phyloP scores from a whole-genome alignment of 2,888 invertebrate species.

The Apotomis betuletana region DNA sequence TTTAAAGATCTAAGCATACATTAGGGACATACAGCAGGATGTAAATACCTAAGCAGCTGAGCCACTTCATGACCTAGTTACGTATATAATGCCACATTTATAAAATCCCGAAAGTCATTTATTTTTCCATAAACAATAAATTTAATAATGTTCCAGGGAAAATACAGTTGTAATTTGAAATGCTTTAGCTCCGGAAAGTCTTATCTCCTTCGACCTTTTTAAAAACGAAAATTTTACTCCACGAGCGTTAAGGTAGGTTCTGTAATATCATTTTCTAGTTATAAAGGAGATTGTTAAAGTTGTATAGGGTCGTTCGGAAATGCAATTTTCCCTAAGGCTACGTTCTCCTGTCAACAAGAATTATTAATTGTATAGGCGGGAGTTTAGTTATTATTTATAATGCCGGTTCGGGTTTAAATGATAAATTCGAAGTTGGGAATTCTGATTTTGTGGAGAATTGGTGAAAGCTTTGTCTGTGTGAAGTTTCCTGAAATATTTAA shows the following conservation, averaged over 20 bases:
- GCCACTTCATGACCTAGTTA: not conserved
- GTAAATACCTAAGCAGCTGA: not conserved
- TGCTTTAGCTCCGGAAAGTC: not conserved
- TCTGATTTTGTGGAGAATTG: not conserved
- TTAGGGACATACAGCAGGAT: too few relatives aligned
- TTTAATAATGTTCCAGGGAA: constrained; percentile 7
- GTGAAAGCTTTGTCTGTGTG: too few relatives aligned
- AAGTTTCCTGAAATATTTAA: too few relatives aligned
- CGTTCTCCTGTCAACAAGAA: constrained; percentile 24
- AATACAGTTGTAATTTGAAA: constrained; percentile 6
- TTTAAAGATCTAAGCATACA: too few relatives aligned
- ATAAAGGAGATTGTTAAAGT: constrained; percentile 3
- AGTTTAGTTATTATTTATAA: constrained; percentile 26
- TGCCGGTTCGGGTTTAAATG: constrained; percentile 2
- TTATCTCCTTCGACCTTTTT: not conserved
- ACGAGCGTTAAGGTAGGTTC: not conserved
- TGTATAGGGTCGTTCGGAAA: constrained; percentile 1
- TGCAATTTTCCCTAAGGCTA: constrained; percentile 13
- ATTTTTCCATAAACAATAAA: constrained; percentile 10
- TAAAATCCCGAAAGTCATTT: not conserved
- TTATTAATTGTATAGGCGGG: constrained; percentile 27
- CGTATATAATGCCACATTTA: not conserved
- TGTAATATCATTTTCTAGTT: not conserved
- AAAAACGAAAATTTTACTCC: not conserved
- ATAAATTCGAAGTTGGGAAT: constrained; percentile 3